Conservation (phyloP, 2,888 invertebrate species). For the Chloromyia formosa region DNA sequence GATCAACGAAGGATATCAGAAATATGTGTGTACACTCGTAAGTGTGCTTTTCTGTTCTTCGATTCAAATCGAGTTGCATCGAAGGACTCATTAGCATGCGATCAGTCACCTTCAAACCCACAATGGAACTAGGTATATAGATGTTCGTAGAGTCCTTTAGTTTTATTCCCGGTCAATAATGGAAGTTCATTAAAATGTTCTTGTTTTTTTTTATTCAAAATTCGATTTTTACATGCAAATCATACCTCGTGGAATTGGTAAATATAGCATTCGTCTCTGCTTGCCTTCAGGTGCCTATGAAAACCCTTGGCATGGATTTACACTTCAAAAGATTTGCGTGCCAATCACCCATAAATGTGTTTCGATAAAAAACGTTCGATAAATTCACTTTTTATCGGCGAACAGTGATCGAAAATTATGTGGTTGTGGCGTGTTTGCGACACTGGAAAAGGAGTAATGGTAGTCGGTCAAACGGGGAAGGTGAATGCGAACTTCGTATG, state of each 20-base stretch:
- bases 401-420: slow-evolving; percentile 21
- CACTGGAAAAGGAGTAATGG: too few species aligned
- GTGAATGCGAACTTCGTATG: too few species aligned
- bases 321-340: slow-evolving; percentile 26
- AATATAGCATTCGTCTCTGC: background rate
- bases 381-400: slow-evolving; percentile 31
- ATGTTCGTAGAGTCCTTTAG: background rate
- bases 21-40: background rate
- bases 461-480: too few species aligned
- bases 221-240: slow-evolving; percentile 21
- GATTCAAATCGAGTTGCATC: background rate
- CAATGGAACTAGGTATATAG: too few species aligned
- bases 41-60: too few species aligned
- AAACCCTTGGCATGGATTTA: slow-evolving; percentile 15
- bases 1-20: background rate
- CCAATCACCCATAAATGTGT: slow-evolving; percentile 40
- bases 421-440: slow-evolving; percentile 6
- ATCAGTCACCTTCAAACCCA: background rate
- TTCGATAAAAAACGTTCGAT: slow-evolving; percentile 38
- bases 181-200: slow-evolving; percentile 4
- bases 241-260: background rate
- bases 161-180: background rate
- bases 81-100: slow-evolving; percentile 9
- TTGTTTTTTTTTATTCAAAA: background rate
- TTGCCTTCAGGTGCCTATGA: background rate